These are phyloP conservation scores for Xiphydria camelus DNA, from an alignment of 2,888 invertebrate species.

Conservation along the genomic window DNA sequence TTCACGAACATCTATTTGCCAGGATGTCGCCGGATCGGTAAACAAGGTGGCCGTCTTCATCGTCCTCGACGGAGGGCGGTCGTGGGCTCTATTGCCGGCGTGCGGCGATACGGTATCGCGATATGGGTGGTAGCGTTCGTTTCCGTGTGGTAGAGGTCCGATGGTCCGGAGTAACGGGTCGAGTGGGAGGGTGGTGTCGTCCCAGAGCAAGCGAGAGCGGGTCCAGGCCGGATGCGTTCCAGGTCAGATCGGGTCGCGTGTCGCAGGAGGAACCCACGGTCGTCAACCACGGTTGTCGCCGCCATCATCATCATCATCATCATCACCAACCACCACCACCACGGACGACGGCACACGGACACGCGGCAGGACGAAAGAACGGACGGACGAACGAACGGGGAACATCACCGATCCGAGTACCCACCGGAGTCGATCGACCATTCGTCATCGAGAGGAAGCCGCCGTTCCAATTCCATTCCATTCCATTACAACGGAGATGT, in stretches of 20 bases:
- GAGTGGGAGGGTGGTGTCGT: not conserved
- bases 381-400: constrained; percentile 37
- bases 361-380: constrained; percentile 28
- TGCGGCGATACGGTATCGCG: constrained; percentile 28
- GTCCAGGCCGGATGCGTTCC: constrained; percentile 14
- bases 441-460: too few relatives aligned
- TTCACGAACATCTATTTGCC: constrained; percentile 99
- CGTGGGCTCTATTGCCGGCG: constrained; percentile 77
- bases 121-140: constrained; percentile 31
- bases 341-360: constrained; percentile 26
- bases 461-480: constrained; percentile 50
- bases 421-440: constrained; percentile 46
- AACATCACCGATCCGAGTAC: constrained; percentile 35
- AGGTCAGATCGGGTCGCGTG: constrained; percentile 11
- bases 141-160: constrained; percentile 20
- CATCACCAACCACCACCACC: constrained; percentile 54
- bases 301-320: constrained; percentile 38
- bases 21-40: constrained; percentile 99
- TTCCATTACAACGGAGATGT: constrained; percentile 62
- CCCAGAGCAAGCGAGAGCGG: constrained; percentile 3
- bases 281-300: not conserved
- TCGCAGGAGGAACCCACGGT: not conserved
- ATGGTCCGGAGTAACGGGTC: constrained; percentile 19
- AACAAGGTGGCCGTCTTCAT: constrained; percentile 99
- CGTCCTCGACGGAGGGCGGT: constrained; percentile 96